These are phyloP conservation scores for Drosophila kuntzei DNA, from an alignment of 2,888 invertebrate species.

Conservation along the genomic window DNA sequence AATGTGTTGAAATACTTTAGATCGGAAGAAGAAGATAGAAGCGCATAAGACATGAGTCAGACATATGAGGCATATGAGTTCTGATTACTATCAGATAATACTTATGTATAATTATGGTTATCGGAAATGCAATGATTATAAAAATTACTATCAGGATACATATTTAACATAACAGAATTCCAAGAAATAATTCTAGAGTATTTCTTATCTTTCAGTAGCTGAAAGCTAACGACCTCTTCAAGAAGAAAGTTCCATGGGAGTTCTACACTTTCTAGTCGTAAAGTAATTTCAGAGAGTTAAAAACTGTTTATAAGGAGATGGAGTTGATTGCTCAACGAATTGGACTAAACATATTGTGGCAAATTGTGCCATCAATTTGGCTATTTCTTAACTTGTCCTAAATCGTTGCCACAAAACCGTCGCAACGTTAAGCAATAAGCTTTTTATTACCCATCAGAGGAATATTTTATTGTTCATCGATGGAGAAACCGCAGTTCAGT, in stretches of 20 bases:
- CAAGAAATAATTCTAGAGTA: not conserved
- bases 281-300: not conserved
- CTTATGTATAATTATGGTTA: too few relatives aligned
- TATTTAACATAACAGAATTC: not conserved
- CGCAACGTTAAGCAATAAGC: constrained; percentile 66
- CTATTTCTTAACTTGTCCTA: constrained; percentile 23
- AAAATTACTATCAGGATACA: not conserved
- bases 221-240: not conserved
- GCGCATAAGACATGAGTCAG: too few relatives aligned
- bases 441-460: constrained; percentile 79
- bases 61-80: too few relatives aligned
- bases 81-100: too few relatives aligned
- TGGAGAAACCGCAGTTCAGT: constrained; percentile 34
- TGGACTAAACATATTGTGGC: constrained; percentile 5
- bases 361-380: constrained; percentile 8
- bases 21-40: too few relatives aligned
- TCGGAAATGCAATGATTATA: too few relatives aligned
- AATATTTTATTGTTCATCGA: constrained; percentile 78
- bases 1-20: not conserved
- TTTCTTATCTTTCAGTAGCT: not conserved
- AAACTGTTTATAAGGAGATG: not conserved
- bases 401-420: constrained; percentile 38
- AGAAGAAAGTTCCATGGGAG: not conserved
- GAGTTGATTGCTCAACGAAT: constrained; percentile 1
- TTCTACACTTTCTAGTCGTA: not conserved